Base-by-base conservation (phyloP, 64 coral and sea anemone species). In the Stylophora pistillata region DNA sequence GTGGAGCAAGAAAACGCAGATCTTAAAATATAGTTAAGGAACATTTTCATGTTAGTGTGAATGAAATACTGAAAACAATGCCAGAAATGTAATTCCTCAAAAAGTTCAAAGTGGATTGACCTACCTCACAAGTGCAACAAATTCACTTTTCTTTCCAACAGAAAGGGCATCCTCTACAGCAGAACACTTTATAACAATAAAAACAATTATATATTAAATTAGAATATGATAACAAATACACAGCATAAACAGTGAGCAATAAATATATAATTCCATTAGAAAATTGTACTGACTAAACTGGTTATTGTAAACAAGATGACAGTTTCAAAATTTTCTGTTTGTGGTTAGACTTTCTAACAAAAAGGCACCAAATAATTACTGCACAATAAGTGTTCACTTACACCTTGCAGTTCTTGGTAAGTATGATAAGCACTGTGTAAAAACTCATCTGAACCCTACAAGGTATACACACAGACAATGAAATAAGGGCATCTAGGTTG, bases 71-170 rank as follows among this genome's bases (percentile, higher is more conserved):
- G 58, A 3, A 0, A 60, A 15, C 26, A 23, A 68, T 68, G 26
- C 23, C 5, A 68, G 25, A 11, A 68, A 68, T 25, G 11, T 25
- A 68, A 5, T 23, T 11, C 23, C 17, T 21, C 61, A 64, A 64
- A 64, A 1, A 23, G 21, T 25, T 47, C 37, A 47, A 47, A 0
- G 21, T 68, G 64, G 5, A 6, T 27, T 68, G 23, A 17, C 23
- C 5, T 78, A 79, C 77, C 77, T 26, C 77, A 79, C 59, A 30
- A 79, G 77, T 60, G 56, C 32, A 13, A 79, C 77, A 79, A 79
- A 79, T 60, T 79, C 77, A 60, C 55, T 79, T 31, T 56, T 79
- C 28, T 79, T 60, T 79, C 55, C 77, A 79, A 79, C 31, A 16
- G 55, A 30, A 26, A 79, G 77, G 59, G 56, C 77, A 10, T 60